Conservation (phyloP, 2,797 vertebrate species). For the Pelobates cultripes region DNA sequence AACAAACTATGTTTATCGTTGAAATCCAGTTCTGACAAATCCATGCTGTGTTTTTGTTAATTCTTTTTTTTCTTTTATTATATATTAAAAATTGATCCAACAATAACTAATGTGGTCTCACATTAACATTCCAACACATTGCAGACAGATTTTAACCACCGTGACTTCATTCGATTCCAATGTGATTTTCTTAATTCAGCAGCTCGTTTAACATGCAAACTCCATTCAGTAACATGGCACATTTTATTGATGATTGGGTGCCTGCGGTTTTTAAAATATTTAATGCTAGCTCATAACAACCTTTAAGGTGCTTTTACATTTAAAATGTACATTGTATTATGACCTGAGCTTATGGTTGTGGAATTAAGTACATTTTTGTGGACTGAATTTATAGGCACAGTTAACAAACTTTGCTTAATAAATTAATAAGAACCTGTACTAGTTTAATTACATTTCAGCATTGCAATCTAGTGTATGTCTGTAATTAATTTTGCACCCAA, state of each 20-base stretch:
- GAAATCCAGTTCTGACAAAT: neutral
- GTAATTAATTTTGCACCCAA: conserved; percentile 57
- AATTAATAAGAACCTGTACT: conserved; percentile 59
- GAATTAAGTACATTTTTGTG: conserved; percentile 53
- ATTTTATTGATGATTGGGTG: conserved; percentile 56
- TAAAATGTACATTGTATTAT: conserved; percentile 54
- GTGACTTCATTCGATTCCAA: conserved; percentile 46
- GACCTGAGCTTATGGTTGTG: conserved; percentile 8
- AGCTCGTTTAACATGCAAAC: conserved; percentile 51
- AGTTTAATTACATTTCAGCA: conserved; percentile 53
- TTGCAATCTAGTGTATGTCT: conserved; percentile 44
- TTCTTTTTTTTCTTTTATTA: conserved; percentile 26
- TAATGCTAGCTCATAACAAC: conserved; percentile 47
- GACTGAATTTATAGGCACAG: neutral
- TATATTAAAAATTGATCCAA: conserved; percentile 12
- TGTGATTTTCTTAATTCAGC: conserved; percentile 49
- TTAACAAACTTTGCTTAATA: conserved; percentile 49
- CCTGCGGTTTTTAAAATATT: conserved; percentile 54
- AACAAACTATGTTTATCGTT: conserved; percentile 32
- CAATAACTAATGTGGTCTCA: conserved; percentile 30
- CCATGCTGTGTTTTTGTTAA: conserved; percentile 30
- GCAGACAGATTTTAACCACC: conserved; percentile 45
- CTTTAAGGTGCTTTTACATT: conserved; percentile 54
- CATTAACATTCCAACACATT: conserved; percentile 42
- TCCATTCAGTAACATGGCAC: conserved; percentile 51